These are phyloP conservation scores for Druon quercuslanigerum DNA, from an alignment of 1,140 invertebrate genomes.

Conservation along the genomic window DNA sequence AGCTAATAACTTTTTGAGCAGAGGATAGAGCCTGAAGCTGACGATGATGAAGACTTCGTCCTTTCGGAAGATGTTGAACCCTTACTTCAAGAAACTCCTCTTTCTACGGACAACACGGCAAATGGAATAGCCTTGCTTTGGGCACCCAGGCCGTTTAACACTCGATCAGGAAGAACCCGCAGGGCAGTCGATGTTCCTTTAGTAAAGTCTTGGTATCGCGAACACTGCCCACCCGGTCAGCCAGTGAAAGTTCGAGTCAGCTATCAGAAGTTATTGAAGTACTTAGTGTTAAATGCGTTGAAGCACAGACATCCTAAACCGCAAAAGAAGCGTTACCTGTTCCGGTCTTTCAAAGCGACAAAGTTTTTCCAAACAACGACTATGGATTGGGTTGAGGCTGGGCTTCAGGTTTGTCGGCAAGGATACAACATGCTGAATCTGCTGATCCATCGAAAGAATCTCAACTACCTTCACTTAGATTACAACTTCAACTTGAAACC, in stretches of 20 bases:
- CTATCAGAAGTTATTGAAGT: constrained; percentile 99
- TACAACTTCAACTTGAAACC: constrained; percentile 99
- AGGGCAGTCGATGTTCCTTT: constrained; percentile 97
- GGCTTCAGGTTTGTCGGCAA: constrained; percentile 97
- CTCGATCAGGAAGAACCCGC: constrained; percentile 90
- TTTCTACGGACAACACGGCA: constrained; percentile 99
- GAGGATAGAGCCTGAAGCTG: constrained; percentile 88
- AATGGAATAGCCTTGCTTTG: constrained; percentile 99
- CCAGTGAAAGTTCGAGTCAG: constrained; percentile 99
- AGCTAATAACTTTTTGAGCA: constrained; percentile 59
- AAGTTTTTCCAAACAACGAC: constrained; percentile 99
- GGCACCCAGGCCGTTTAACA: constrained; percentile 98
- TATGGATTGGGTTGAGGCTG: constrained; percentile 99
- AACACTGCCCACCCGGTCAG: constrained; percentile 98
- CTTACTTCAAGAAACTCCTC: constrained; percentile 94
- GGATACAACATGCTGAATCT: constrained; percentile 99
- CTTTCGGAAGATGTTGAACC: constrained; percentile 93
- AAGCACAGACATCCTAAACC: constrained; percentile 98
- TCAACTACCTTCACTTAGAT: constrained; percentile 99
- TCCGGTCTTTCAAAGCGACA: constrained; percentile 99
- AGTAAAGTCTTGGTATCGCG: constrained; percentile 98
- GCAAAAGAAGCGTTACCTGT: constrained; percentile 98
- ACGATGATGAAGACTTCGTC: constrained; percentile 97
- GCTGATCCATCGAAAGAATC: constrained; percentile 98
- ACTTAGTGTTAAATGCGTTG: constrained; percentile 97